Evolutionary conservation across 2,113 vertebrate genomes (phyloP).

Genomic region (Brachyhypopomus occidentalis): DNA sequence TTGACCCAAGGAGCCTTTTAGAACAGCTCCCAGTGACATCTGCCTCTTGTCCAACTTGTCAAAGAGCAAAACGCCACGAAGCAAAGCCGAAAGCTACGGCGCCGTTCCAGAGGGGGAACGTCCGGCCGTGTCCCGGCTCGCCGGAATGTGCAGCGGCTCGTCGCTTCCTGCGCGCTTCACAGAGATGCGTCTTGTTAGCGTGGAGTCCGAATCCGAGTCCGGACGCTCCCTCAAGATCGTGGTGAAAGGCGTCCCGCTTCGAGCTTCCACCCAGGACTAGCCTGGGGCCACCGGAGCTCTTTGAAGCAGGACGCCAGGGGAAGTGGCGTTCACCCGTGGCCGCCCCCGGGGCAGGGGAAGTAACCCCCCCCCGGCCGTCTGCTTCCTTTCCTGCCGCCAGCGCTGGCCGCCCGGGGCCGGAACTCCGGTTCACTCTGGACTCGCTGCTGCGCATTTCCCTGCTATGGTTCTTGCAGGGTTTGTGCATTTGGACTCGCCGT

Average conservation of each 20-base stretch:
- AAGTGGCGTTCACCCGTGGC: slow-evolving; percentile 6
- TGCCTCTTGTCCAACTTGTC: too few relatives aligned
- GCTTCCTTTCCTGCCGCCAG: neutral
- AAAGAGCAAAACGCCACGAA: too few relatives aligned
- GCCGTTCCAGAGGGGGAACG: neutral
- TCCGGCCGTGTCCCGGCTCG: neutral
- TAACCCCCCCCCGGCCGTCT: too few relatives aligned
- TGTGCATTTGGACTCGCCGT: neutral
- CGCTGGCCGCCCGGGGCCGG: slow-evolving; percentile 10
- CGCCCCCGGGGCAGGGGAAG: neutral
- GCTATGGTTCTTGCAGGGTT: neutral
- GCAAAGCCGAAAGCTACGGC: too few relatives aligned
- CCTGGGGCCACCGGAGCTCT: slow-evolving; percentile 46
- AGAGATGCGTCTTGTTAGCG: neutral
- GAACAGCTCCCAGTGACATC: neutral
- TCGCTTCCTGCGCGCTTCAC: slow-evolving; percentile 2
- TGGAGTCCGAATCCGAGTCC: neutral
- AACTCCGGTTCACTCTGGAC: neutral
- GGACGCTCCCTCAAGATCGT: too few relatives aligned
- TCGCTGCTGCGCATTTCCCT: slow-evolving; percentile 11
- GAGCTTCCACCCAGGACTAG: slow-evolving; percentile 62
- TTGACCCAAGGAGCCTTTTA: neutral
- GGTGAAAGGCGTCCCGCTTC: too few relatives aligned
- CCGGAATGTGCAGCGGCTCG: neutral
- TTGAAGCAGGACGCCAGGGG: slow-evolving; percentile 60